phyloP scores from a whole-genome alignment of 2,113 vertebrate genomes.

The Mustelus asterias region DNA sequence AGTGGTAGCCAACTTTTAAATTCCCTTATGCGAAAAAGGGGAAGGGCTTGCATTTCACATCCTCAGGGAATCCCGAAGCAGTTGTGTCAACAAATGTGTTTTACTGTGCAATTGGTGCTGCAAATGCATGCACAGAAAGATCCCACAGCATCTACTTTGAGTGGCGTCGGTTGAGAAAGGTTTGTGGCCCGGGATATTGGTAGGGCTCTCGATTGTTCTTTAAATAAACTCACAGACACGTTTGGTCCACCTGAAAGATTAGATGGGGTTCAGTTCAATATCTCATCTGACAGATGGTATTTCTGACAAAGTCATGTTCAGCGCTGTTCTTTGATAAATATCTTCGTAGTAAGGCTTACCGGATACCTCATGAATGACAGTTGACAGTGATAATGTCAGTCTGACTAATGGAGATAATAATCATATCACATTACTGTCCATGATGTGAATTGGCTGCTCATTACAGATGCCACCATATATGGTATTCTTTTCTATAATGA shows the following conservation, averaged over 20 bases:
- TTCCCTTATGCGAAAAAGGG: not conserved
- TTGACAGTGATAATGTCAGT: not conserved
- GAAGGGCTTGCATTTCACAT: not conserved
- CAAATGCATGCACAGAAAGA: not conserved
- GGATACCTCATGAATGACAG: not conserved
- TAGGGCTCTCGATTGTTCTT: not conserved
- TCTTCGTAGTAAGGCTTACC: not conserved
- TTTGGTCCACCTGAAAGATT: not conserved
- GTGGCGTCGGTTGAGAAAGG: not conserved
- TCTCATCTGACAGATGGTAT: not conserved
- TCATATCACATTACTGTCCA: conserved; percentile 15
- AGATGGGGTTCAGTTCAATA: not conserved
- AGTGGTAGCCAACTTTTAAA: not conserved
- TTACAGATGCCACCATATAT: not conserved
- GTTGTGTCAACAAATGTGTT: not conserved
- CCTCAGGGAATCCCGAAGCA: not conserved
- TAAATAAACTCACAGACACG: not conserved
- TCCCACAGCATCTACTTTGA: not conserved
- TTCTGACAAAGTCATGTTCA: not conserved
- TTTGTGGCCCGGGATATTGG: not conserved
- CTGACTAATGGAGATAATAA: not conserved
- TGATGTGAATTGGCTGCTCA: not conserved
- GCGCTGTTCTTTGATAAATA: conserved; percentile 9
- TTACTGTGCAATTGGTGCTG: not conserved
- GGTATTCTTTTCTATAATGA: not conserved